Base-by-base conservation (phyloP, 2,113 vertebrate species). In the Nothocercus julius region DNA sequence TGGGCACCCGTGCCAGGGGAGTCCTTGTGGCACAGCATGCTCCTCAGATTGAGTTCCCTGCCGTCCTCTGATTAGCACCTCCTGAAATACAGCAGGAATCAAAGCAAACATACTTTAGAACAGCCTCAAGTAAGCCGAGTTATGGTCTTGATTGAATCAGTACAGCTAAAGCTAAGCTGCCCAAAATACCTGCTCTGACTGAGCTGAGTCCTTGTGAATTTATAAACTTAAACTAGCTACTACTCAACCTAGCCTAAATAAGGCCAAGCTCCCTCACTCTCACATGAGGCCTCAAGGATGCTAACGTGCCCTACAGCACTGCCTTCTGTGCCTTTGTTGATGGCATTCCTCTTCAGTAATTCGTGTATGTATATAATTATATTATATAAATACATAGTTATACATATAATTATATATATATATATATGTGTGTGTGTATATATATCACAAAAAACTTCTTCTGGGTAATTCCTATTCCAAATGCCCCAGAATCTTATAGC, bases 21-120 rank as follows among this genome's bases (percentile, higher is more conserved):
- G 83, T 59, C 88, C 83, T 81, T 74, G 93, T 68, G 94, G 92
- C 32, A 53, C 4, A 79, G 77, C 5, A 89, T 81, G 78, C 92
- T 68, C 89, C 92, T 42, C 0, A n/a, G 80, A 72, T 2, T 73
- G 68, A 90, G 85, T 86, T 62, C 86, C 90, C 77, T 76, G 18
- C 92, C 85, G 81, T 42, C 83, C 85, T 82, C 93, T 93, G 90
- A 95, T 88, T 82, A 95, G 69, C 90, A 72, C 73, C 88, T 95
- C 85, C 83, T 59, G 6, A 91, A 92, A 84, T 15, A 56, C 1
- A 69, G 53, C 76, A 36, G 19, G 61, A 90, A 86, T 24, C 77
- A 76, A 90, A 93, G 83, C 85, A 76, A 66, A 28, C 69, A 1
- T 2, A n/a, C 40, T 27, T 85, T 34, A 42, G 59, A 61, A 53